Evolutionary conservation across 2,113 vertebrate genomes (phyloP), one percentile per base, ranked within the genome.

Genomic region (Ciconia stormi): DNA sequence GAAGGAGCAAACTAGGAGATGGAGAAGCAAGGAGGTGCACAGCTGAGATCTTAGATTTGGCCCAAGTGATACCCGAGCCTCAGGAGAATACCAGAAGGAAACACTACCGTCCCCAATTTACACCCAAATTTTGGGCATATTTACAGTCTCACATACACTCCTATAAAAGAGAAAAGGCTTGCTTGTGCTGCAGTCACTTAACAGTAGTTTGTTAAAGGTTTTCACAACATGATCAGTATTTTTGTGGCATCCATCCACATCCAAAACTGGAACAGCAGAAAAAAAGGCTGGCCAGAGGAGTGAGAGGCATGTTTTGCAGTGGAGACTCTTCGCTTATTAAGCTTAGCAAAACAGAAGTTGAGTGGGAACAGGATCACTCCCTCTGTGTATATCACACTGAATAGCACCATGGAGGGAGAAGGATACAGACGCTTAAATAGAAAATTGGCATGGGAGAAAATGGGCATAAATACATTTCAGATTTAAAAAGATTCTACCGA

Each of bases 281-380:
- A 50, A 32, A 49, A 89, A 56, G 72, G 32, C 76, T 66, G 50
- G 29, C 50, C 80, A 44, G 55, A 71, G 87, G 76, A 92, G 55
- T 1, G 15, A 66, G 42, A 32, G 73, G 83, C 67, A 16, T 53
- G 55, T 73, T 95, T 91, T 92, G 67, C 87, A 89, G 77, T 1
- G 4, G 70, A 95, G 94, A 36, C 77, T 95, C 56, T 71, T 81
- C 91, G 83, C 61, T 91, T 82, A 25, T 93, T 59, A 55, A 89
- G 87, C 91, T 81, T 44, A 89, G 69, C 59, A 58, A 74, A 91
- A 5, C 87, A 96, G 93, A 92, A 96, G 89, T 32, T 96, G 95
- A 95, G 93, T 91, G 77, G 95, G 96, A 96, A 84, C 63, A 59
- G 87, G 90, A 74, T 91, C 83, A 25, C 80, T 91, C 83, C 55